Conservation (phyloP, 2,888 invertebrate species). For the Ethmia dodecea region DNA sequence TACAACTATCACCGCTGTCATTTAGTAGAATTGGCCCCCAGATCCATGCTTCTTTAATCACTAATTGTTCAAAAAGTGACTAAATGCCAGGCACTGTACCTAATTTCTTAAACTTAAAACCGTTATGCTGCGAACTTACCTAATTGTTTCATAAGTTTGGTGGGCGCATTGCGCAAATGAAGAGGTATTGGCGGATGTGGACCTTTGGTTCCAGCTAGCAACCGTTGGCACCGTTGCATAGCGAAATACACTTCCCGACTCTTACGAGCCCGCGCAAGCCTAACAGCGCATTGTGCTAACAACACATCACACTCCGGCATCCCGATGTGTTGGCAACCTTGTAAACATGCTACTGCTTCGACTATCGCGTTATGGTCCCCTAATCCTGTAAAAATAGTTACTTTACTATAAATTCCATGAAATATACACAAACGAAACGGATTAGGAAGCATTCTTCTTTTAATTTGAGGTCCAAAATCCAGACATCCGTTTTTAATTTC, state of each 20-base stretch:
- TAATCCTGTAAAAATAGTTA: slow-evolving; percentile 74
- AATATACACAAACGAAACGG: too few species aligned
- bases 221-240: slow-evolving; percentile 77
- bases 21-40: too few species aligned
- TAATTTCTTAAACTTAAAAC: too few species aligned
- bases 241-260: slow-evolving; percentile 80
- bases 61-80: too few species aligned
- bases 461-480: too few species aligned
- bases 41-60: too few species aligned
- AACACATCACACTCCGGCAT: slow-evolving; percentile 90
- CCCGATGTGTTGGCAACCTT: slow-evolving; percentile 87
- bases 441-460: too few species aligned
- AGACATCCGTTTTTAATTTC: too few species aligned
- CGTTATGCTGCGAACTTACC: too few species aligned
- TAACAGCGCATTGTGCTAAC: slow-evolving; percentile 86
- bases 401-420: too few species aligned
- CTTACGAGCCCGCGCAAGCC: slow-evolving; percentile 87
- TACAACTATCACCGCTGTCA: too few species aligned
- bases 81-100: too few species aligned
- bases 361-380: slow-evolving; percentile 81
- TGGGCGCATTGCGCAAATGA: slow-evolving; percentile 88
- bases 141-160: slow-evolving; percentile 85
- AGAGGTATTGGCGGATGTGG: slow-evolving; percentile 86
- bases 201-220: slow-evolving; percentile 80
- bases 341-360: slow-evolving; percentile 85